A percentile compares a stretch with the other conserved stretches of the same genome.
Conservation (phyloP, 2,113 vertebrate species). For the Colistium nudipinnis region DNA sequence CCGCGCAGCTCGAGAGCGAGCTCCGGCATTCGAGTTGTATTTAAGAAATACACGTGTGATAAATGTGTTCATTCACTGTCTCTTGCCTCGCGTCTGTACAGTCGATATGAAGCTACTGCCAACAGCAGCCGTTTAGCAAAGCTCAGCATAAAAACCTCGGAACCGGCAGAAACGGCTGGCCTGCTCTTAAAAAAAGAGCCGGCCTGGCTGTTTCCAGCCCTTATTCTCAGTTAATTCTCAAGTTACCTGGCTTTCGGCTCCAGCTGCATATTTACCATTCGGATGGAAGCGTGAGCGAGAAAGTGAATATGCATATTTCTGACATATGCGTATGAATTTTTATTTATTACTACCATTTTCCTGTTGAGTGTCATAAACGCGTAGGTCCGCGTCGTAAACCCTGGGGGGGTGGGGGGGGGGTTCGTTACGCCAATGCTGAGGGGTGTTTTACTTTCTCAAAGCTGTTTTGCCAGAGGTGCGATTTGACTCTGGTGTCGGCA, state of each 20-base stretch:
- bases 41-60: constrained; percentile 1
- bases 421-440: constrained; percentile 36
- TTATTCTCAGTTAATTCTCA: background rate
- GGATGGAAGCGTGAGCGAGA: background rate
- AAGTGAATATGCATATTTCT: background rate
- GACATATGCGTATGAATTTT: background rate
- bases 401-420: constrained; percentile 11
- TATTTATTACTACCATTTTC: constrained; percentile 16
- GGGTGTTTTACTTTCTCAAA: constrained; percentile 46
- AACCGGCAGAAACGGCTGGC: background rate
- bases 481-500: constrained; percentile 51
- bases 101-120: background rate
- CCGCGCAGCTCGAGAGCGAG: background rate
- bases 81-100: background rate
- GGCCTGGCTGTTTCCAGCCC: background rate
- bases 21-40: background rate
- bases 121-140: constrained; percentile 2
- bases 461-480: constrained; percentile 60
- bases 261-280: background rate
- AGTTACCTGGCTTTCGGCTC: background rate
- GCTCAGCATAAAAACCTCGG: constrained; percentile 3
- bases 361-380: constrained; percentile 1
- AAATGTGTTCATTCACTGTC: background rate
- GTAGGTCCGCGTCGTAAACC: background rate
- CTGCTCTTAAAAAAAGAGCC: background rate